Conservation (phyloP, 2,888 invertebrate species). For the Acanthosepion lycidas region DNA sequence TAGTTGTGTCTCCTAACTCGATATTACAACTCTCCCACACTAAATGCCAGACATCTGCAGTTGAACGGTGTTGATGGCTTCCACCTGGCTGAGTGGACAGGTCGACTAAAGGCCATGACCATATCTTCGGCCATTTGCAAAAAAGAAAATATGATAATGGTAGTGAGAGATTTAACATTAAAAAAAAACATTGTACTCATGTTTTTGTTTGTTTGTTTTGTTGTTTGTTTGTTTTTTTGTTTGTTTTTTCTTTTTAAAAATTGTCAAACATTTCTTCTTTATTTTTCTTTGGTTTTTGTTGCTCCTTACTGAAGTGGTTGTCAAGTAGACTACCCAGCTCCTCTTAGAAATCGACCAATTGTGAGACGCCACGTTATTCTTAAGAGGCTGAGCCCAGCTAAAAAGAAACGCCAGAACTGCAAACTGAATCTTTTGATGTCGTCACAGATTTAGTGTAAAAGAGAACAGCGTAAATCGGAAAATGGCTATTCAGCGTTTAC, state of each 20-base stretch:
- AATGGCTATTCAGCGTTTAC: neutral
- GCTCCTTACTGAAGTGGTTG: neutral
- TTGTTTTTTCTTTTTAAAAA: neutral
- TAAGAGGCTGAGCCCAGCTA: neutral
- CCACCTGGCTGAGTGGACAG: neutral
- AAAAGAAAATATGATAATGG: neutral
- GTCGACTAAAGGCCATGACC: neutral
- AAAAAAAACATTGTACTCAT: too few relatives aligned
- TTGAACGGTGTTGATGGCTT: neutral
- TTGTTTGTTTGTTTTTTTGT: neutral
- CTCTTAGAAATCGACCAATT: neutral
- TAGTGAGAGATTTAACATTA: too few relatives aligned
- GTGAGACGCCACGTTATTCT: neutral
- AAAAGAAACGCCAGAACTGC: neutral
- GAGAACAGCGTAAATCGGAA: neutral
- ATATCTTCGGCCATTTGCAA: too few relatives aligned
- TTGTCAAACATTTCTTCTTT: neutral
- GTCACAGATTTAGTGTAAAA: neutral
- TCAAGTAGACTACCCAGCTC: neutral
- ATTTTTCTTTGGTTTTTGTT: neutral
- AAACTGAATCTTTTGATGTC: neutral
- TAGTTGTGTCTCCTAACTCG: neutral
- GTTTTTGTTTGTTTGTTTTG: neutral
- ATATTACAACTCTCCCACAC: neutral
- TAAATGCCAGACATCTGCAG: neutral